Conservation (phyloP, 1,140 invertebrate species). For the Armadillidium nasatum region DNA sequence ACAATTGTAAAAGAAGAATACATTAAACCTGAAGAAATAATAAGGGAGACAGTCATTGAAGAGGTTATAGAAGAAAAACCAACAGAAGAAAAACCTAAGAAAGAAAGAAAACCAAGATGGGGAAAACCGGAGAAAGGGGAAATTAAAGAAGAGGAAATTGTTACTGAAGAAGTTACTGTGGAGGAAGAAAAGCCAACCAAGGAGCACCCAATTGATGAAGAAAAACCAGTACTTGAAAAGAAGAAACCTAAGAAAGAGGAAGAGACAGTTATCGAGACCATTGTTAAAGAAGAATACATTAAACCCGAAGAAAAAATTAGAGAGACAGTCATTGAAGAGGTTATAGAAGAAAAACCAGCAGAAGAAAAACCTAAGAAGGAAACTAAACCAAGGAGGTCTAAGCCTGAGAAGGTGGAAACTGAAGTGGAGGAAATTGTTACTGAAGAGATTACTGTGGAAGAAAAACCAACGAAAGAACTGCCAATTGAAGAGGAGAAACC, state of each 20-base stretch:
- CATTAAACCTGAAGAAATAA: neutral
- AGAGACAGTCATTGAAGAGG: too few species aligned
- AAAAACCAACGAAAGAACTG: neutral
- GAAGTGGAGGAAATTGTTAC: neutral
- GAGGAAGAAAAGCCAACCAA: neutral
- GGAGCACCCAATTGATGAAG: neutral
- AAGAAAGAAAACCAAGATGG: neutral
- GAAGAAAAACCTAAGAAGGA: too few species aligned
- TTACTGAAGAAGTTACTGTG: neutral
- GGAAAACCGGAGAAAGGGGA: neutral
- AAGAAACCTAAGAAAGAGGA: neutral
- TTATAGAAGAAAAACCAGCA: too few species aligned
- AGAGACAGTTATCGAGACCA: neutral
- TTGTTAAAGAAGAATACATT: too few species aligned
- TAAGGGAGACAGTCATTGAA: neutral
- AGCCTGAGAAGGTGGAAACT: neutral
- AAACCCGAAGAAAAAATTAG: too few species aligned
- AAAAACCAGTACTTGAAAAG: neutral
- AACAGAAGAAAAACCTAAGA: too few species aligned
- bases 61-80: neutral
- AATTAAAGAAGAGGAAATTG: neutral
- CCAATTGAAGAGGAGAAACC: too few species aligned
- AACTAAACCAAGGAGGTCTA: neutral
- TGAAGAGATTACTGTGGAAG: neutral
- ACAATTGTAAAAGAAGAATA: constrained; percentile 16